Evolutionary conservation across 2,113 vertebrate genomes (phyloP), one percentile per base, ranked within the genome.

Genomic region (Cyphotilapia sp.): DNA sequence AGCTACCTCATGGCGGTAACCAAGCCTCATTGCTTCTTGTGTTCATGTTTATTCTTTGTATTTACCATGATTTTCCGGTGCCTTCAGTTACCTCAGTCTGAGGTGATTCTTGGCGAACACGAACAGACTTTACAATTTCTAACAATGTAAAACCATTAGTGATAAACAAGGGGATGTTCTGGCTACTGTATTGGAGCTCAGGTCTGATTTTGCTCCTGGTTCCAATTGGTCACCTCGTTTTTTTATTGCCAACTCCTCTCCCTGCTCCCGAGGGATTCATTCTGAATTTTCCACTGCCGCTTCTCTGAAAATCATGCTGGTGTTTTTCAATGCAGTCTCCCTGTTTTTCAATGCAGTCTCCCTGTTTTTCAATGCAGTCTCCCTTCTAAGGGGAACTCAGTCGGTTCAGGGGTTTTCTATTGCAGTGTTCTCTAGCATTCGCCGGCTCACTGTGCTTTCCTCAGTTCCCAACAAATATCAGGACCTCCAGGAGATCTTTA

Each of bases 361-460:
- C 17, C 59, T 53, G 51, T 10, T 53, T n/a, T 22, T 22, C 19
- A 53, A 11, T 56, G 57, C 29, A 63, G 59, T 63, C 59, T 63
- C 31, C 17, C 59, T 35, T 35, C 29, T 63, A 11, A 63, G 17
- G 31, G 31, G 31, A 63, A 63, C 31, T 12, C 17, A 19, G 31
- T 63, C 0, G 6, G 31, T 63, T 19, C 31, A 0, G 59, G 31
- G 17, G 17, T 35, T 35, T 63, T 63, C 59, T 63, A n/a, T 63
- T 3, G 31, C 31, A 35, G 59, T n/a, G 9, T 35, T 63, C 31
- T 35, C 59, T 63, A n/a, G 31, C 0, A 6, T 63, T 63, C 9
- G 9, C 2, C 0, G 0, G 17, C 1, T 35, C 59, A 35, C 0
- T 63, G 31, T 35, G 17, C 0, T 63, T 66, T 8, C 61, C 61